Conservation (phyloP, 2,797 vertebrate genomes). For the Karalla daura region DNA sequence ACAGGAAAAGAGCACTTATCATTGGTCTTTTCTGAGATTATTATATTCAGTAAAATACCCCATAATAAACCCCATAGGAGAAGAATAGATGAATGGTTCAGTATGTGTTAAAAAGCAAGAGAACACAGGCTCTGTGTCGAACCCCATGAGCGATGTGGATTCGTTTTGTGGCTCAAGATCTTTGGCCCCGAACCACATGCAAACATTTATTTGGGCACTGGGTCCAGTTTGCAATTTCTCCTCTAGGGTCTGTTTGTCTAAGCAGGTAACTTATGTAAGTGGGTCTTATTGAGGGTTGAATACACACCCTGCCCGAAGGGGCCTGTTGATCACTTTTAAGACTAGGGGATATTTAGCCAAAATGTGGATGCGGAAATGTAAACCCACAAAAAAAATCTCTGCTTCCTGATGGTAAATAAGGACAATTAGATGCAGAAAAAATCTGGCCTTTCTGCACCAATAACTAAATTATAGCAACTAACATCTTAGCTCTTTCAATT, state of each 20-base stretch:
- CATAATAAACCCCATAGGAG: conserved; percentile 47
- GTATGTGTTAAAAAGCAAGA: conserved; percentile 41
- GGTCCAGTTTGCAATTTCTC: conserved; percentile 65
- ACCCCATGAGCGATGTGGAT: conserved; percentile 49
- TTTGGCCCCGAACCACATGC: conserved; percentile 74
- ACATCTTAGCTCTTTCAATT: too few species aligned
- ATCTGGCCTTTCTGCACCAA: background rate
- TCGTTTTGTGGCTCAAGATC: conserved; percentile 68
- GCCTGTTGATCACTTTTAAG: conserved; percentile 50
- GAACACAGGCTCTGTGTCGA: conserved; percentile 62
- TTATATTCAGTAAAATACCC: conserved; percentile 23
- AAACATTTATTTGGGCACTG: conserved; percentile 82
- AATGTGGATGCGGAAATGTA: conserved; percentile 52
- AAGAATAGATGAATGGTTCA: conserved; percentile 61
- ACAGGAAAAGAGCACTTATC: conserved; percentile 40
- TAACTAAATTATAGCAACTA: too few species aligned
- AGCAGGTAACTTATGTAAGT: conserved; percentile 76
- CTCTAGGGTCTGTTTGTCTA: conserved; percentile 70
- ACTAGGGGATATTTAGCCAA: conserved; percentile 53
- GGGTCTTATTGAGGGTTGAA: conserved; percentile 62
- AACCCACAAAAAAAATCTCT: conserved; percentile 35
- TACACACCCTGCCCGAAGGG: conserved; percentile 53
- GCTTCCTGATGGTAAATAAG: conserved; percentile 20
- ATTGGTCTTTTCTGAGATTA: conserved; percentile 36
- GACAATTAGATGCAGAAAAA: conserved; percentile 8